These are phyloP conservation scores for Cryptotermes secundus DNA, from an alignment of 1,140 invertebrate species.

Conservation along the genomic window DNA sequence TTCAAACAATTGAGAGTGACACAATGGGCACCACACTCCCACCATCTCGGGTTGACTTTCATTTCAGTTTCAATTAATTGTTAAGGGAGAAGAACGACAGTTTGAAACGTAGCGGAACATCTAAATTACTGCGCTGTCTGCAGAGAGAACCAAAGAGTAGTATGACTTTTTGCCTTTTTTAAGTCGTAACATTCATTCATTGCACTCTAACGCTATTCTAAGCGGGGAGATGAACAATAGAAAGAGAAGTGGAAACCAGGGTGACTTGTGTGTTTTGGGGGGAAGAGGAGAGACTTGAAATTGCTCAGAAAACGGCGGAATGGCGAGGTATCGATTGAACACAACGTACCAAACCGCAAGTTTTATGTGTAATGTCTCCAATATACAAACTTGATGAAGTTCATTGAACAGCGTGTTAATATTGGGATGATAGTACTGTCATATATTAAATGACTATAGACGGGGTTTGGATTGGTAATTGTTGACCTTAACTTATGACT, in stretches of 20 bases:
- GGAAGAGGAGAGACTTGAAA: not conserved
- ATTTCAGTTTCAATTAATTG: constrained; percentile 12
- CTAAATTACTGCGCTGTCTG: constrained; percentile 15
- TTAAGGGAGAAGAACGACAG: not conserved
- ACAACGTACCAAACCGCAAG: not conserved
- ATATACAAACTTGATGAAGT: no score
- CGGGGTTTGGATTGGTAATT: no score
- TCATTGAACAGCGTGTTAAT: not conserved
- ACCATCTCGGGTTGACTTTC: constrained; percentile 2
- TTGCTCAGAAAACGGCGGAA: constrained; percentile 5
- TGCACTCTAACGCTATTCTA: not conserved
- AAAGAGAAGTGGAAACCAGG: not conserved
- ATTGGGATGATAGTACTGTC: no score
- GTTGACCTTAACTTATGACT: no score
- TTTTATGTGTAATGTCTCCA: not conserved
- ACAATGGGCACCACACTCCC: not conserved
- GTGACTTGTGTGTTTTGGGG: constrained; percentile 15
- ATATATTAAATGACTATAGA: no score
- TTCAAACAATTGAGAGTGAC: constrained; percentile 1
- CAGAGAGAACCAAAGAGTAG: not conserved
- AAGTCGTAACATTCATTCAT: not conserved
- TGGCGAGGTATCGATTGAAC: not conserved
- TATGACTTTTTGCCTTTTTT: not conserved
- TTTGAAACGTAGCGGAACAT: not conserved
- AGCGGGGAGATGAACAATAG: not conserved